Conservation (phyloP, 2,113 vertebrate species). For the Peucedramus taeniatus region DNA sequence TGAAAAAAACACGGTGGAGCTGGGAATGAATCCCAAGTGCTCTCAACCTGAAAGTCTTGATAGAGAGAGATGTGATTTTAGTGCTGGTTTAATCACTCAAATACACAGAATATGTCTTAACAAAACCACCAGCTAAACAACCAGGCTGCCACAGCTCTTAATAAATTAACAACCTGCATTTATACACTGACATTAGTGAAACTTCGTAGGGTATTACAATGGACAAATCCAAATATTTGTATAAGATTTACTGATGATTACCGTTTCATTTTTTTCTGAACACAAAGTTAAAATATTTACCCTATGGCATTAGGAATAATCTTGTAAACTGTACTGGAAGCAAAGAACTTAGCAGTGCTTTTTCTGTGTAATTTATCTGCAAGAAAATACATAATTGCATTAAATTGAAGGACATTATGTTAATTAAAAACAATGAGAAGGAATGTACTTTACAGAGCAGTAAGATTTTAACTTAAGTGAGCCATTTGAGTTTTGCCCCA, state of each 20-base stretch:
- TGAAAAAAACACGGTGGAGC: neutral
- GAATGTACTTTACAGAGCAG: neutral
- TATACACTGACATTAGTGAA: neutral
- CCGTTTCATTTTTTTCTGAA: neutral
- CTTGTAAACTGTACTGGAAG: neutral
- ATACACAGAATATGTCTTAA: neutral
- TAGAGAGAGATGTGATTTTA: neutral
- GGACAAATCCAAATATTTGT: conserved; percentile 1
- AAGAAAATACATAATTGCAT: conserved; percentile 12
- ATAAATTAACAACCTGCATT: neutral
- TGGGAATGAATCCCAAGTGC: conserved; percentile 13
- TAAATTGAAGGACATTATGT: neutral
- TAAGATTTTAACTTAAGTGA: neutral
- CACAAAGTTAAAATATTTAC: neutral
- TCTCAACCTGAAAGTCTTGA: neutral
- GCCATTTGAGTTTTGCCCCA: neutral
- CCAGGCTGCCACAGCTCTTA: neutral
- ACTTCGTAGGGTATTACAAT: neutral
- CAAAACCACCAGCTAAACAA: neutral
- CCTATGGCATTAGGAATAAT: neutral
- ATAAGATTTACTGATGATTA: neutral
- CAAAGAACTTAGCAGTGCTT: neutral
- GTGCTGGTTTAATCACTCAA: neutral
- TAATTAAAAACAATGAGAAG: conserved; percentile 9
- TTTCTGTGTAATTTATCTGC: neutral